Percentiles rank a stretch among this genome's conserved stretches.
Conservation (phyloP, 2,797 vertebrate genomes). For the Acropternis orthonyx region DNA sequence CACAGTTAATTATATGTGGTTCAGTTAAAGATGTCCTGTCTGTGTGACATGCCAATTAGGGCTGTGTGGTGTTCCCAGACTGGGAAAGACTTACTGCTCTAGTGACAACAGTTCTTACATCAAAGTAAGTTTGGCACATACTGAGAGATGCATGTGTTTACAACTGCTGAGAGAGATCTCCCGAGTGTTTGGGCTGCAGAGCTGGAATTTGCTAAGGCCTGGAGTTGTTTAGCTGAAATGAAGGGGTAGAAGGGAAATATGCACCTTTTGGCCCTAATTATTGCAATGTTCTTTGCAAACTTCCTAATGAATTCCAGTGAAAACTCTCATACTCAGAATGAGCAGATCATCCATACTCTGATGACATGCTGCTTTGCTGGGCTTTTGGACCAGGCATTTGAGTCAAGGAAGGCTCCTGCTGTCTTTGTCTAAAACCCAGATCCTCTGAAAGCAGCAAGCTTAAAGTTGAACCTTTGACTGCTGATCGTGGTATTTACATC, state of each 20-base stretch:
- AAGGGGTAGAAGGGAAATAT: neutral
- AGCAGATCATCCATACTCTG: neutral
- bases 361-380: neutral
- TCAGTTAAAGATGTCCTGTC: neutral
- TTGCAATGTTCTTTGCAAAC: neutral
- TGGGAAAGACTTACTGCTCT: neutral
- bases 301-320: neutral
- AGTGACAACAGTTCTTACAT: neutral
- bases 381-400: neutral
- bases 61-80: neutral
- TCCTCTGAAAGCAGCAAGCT: neutral
- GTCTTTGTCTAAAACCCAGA: neutral
- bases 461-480: neutral
- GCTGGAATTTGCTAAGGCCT: neutral
- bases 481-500: slow-evolving; percentile 5
- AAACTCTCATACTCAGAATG: neutral
- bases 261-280: neutral
- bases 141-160: neutral
- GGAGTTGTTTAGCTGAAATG: neutral
- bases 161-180: neutral
- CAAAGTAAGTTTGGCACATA: neutral
- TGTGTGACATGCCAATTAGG: neutral
- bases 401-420: neutral
- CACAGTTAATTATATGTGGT: neutral
- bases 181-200: neutral